A percentile compares a stretch with the other conserved stretches of the same genome.
Conservation (phyloP, 2,888 invertebrate genomes). For the Cryptophagus acutangulus region DNA sequence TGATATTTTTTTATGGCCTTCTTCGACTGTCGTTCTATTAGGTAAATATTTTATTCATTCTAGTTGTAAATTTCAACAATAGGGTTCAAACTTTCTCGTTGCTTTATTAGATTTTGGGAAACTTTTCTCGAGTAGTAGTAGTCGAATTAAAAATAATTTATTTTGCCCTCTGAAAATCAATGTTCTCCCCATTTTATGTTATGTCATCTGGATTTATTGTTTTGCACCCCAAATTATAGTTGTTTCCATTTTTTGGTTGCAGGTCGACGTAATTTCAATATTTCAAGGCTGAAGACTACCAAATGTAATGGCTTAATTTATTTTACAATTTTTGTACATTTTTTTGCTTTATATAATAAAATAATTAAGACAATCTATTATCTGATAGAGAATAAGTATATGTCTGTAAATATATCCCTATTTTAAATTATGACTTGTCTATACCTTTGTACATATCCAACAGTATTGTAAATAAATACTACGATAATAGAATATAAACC, state of each 20-base stretch:
- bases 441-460: slow-evolving; percentile 41
- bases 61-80: not conserved
- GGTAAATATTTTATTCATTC: slow-evolving; percentile 9
- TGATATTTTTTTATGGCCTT: slow-evolving; percentile 33
- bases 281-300: slow-evolving; percentile 40
- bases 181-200: too few relatives aligned
- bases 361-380: slow-evolving; percentile 39
- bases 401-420: slow-evolving; percentile 32
- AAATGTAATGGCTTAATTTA: slow-evolving; percentile 34
- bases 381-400: slow-evolving; percentile 18
- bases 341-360: slow-evolving; percentile 24
- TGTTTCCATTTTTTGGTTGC: too few relatives aligned
- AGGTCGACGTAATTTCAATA: slow-evolving; percentile 32
- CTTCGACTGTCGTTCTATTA: slow-evolving; percentile 4
- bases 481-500: slow-evolving; percentile 9
- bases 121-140: not conserved
- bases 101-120: too few relatives aligned
- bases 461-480: slow-evolving; percentile 34
- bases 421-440: slow-evolving; percentile 36
- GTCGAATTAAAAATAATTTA: too few relatives aligned
- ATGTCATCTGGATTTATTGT: too few relatives aligned
- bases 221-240: too few relatives aligned
- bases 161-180: too few relatives aligned
- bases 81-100: too few relatives aligned
- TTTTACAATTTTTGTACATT: slow-evolving; percentile 13